phyloP scores from a whole-genome alignment of 2,797 vertebrate genomes.

The Pterois miles region DNA sequence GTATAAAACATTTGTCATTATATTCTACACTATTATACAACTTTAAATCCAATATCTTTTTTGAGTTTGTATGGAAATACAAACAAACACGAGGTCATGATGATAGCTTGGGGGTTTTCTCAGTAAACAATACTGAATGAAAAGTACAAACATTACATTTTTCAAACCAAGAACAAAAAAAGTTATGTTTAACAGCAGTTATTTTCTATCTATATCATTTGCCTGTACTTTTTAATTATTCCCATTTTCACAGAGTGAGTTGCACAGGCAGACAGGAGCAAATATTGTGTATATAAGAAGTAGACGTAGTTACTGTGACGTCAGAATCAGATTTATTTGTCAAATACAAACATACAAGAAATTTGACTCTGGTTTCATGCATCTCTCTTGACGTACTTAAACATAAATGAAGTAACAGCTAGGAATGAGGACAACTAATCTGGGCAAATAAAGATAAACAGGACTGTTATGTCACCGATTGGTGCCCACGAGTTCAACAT shows the following conservation, averaged over 20 bases:
- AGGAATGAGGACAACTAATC: no score
- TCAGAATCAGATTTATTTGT: no score
- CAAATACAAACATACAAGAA: no score
- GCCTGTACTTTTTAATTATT: not conserved
- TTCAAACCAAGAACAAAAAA: slow-evolving; percentile 9
- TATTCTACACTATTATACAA: not conserved
- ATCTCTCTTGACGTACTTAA: no score
- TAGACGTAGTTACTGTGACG: no score
- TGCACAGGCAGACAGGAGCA: not conserved
- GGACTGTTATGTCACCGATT: no score
- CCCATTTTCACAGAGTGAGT: not conserved
- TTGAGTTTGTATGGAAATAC: slow-evolving; percentile 17
- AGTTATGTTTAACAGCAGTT: slow-evolving; percentile 4
- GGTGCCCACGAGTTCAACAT: no score
- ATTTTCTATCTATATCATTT: slow-evolving; percentile 24
- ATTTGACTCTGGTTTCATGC: no score
- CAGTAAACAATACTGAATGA: slow-evolving; percentile 1
- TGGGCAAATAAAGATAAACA: no score
- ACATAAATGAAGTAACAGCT: no score
- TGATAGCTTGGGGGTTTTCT: slow-evolving; percentile 21
- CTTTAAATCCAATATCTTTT: not conserved
- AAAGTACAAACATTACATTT: slow-evolving; percentile 53
- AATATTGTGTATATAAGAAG: not conserved
- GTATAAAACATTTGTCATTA: slow-evolving; percentile 23
- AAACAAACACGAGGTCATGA: slow-evolving; percentile 32